These are phyloP conservation scores for Pterocles orientalis DNA, from an alignment of 2,113 vertebrate genomes.

Conservation along the genomic window DNA sequence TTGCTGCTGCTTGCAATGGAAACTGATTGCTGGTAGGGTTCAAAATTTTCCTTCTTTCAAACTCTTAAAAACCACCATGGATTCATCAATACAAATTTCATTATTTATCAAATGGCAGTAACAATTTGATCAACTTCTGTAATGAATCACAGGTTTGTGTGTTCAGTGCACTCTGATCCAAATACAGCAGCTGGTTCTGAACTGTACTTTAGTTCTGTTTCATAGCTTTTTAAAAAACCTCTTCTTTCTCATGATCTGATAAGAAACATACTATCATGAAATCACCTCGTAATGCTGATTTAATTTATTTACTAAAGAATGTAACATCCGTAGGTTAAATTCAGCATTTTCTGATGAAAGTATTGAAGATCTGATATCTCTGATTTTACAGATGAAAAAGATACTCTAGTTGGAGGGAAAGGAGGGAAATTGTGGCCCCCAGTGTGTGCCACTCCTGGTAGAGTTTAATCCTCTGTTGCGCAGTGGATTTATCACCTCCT, in stretches of 20 bases:
- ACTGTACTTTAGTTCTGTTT: neutral
- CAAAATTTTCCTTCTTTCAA: neutral
- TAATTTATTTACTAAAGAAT: neutral
- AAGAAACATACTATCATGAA: neutral
- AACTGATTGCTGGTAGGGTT: neutral
- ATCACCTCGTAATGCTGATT: neutral
- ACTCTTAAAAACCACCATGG: neutral
- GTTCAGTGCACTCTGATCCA: neutral
- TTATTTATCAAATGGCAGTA: neutral
- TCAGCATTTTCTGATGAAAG: neutral
- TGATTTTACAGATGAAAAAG: neutral
- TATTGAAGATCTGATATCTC: neutral
- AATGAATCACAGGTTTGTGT: neutral
- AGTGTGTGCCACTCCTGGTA: neutral
- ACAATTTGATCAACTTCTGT: neutral
- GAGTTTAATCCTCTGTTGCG: neutral
- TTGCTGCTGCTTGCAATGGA: neutral
- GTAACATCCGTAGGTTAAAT: neutral
- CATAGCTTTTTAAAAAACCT: neutral
- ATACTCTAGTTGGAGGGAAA: neutral
- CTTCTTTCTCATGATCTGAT: neutral
- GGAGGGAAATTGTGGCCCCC: neutral
- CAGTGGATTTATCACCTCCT: neutral
- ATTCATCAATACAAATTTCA: neutral
- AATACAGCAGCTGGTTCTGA: neutral